Base-by-base conservation (phyloP, 2,888 invertebrate genomes). In the Folsomia candida region DNA sequence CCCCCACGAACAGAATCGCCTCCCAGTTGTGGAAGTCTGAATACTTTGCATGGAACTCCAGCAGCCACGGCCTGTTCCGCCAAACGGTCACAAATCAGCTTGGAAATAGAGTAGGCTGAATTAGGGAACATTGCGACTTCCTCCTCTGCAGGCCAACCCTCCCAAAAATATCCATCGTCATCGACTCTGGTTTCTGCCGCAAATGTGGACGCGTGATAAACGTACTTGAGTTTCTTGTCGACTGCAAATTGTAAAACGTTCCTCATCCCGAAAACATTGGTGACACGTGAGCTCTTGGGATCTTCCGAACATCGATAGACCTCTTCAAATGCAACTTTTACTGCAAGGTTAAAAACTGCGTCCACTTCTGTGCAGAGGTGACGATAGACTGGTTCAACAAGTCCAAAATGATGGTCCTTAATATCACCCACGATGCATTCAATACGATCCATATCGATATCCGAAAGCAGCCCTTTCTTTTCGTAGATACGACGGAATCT, bases 141-240 rank as follows among this genome's bases (percentile, higher is more conserved):
- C 1, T 60, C 54, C 1, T 25, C 29, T 2, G 27, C 3, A 22
- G 51, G 68, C 68, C 68, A 72, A 20, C 26, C 62, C 28, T 72
- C 72, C 6, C 24, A 54, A 9, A 69, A 29, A 18, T 27, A 25
- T 29, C 60, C 65, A 59, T 73, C 64, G 28, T 61, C 24, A 14
- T 57, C 66, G 18, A 69, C 67, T 54, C 67, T 64, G 64, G 62
- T 66, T 58, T 67, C 71, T 2, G 74, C 64, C 11, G 67, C 67
- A 2, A 72, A 20, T 3, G 69, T 62, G 1, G 72, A 69, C 1
- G 69, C 62, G 22, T 67, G 26, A 22, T 37, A 69, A n/a, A n/a
- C n/a, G n/a, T n/a, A n/a, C n/a, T n/a, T n/a, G n/a, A n/a, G n/a
- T n/a, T n/a, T n/a, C n/a, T 24, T 26, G n/a, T 20, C 57, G 18